Conservation (phyloP, 2,797 vertebrate species). For the Cyclura pinguis region DNA sequence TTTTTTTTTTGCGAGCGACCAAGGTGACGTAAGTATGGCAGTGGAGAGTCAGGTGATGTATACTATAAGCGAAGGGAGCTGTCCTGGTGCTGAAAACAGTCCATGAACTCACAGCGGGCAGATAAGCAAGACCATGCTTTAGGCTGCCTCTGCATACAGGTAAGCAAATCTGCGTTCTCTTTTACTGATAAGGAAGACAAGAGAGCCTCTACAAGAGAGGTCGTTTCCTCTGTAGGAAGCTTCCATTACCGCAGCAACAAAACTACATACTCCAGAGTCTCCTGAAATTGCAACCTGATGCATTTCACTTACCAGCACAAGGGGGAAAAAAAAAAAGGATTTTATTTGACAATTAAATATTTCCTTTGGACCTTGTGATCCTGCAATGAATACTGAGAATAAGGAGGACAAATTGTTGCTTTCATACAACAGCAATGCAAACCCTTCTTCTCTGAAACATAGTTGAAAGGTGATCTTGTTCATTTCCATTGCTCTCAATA, state of each 20-base stretch:
- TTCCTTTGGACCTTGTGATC: neutral
- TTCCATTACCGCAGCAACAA: neutral
- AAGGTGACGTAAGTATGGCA: conserved; percentile 76
- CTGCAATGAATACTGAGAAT: neutral
- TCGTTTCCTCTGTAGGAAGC: conserved; percentile 25
- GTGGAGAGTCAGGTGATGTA: conserved; percentile 69
- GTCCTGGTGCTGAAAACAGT: conserved; percentile 90
- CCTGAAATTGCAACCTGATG: conserved; percentile 72
- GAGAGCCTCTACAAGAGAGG: no score
- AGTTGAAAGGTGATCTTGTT: neutral
- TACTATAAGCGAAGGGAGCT: conserved; percentile 87
- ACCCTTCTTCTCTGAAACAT: neutral
- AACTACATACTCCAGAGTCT: neutral
- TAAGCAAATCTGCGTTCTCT: conserved; percentile 60
- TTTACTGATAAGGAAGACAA: conserved; percentile 12
- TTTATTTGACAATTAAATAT: neutral
- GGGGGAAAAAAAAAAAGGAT: neutral
- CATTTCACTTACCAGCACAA: conserved; percentile 30
- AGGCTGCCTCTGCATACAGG: conserved; percentile 62
- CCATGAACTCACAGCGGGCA: conserved; percentile 58
- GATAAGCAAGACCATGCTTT: conserved; percentile 58
- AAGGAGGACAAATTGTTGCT: neutral
- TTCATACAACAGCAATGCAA: neutral
- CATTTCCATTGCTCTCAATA: neutral
- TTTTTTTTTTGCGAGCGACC: conserved; percentile 47